Evolutionary conservation across 2,113 vertebrate genomes (phyloP), one percentile per base, ranked within the genome.

Genomic region (Mirounga angustirostris): DNA sequence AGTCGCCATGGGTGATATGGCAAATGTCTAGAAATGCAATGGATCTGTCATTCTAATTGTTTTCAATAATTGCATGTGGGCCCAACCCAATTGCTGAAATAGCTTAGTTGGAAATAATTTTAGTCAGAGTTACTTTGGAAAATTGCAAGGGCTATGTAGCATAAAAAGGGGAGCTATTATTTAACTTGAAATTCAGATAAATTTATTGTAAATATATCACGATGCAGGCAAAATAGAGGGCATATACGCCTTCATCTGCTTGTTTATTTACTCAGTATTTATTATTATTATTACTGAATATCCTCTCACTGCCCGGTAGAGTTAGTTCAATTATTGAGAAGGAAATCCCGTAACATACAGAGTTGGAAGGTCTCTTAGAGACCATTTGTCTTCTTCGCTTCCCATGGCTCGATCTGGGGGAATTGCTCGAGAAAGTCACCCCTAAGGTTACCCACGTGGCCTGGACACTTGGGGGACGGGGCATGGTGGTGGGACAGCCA

Each of bases 191-290:
- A 18, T 74, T 69, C 33, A 4, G 28, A 16, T 2, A 46, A 22
- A 33, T 71, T 26, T 33, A 18, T 84, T 24, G 0, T 67, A n/a
- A 78, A 24, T 7, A 33, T 16, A 15, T 28, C 52, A 11, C 0
- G 4, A 11, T 36, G 5, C 36, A 36, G 59, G 56, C 28, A 4
- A 15, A 12, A 2, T 5, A 76, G 30, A 40, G 33, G 69, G 19
- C 2, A 0, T 6, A 0, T 0, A 1, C 12, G 43, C n/a, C 21
- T 28, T 82, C 59, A 1, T 22, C 33, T 33, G 8, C 21, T 5
- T 7, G 26, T 33, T 40, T 46, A 16, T n/a, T 18, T 61, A 59
- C 15, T 43, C 7, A 1, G 8, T 30, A 0, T 14, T 79, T 67
- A 19, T 65, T 65, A 33, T 65, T 1, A 33, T 33, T 74, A 2